These are phyloP conservation scores for Reinhardtius hippoglossoides DNA, from an alignment of 2,113 vertebrate genomes.

Conservation along the genomic window DNA sequence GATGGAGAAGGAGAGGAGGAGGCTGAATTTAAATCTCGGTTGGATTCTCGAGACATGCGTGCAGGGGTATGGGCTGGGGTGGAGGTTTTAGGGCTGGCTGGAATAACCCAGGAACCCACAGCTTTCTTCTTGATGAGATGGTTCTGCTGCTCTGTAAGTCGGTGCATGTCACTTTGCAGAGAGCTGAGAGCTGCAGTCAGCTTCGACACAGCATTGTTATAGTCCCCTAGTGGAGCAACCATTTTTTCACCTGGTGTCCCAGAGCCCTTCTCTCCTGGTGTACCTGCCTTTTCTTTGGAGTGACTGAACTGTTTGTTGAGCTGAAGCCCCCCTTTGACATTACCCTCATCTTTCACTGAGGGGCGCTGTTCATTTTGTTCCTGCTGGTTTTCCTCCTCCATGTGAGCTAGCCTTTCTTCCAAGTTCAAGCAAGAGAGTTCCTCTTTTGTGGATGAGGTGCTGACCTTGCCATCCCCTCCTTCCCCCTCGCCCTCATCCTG, in stretches of 20 bases:
- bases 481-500: conserved; percentile 63
- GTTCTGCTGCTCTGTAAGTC: conserved; percentile 90
- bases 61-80: conserved; percentile 36
- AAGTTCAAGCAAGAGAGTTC: conserved; percentile 71
- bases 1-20: conserved; percentile 86
- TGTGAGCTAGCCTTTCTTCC: conserved; percentile 79
- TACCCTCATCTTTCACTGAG: conserved; percentile 37
- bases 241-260: conserved; percentile 57
- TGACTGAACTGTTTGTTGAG: conserved; percentile 74
- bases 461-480: conserved; percentile 46
- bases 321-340: conserved; percentile 24
- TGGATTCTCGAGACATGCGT: conserved; percentile 77
- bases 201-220: conserved; percentile 91
- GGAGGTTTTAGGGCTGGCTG: conserved; percentile 74
- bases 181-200: conserved; percentile 89
- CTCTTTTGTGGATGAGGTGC: conserved; percentile 70
- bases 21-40: conserved; percentile 76
- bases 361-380: conserved; percentile 59
- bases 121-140: conserved; percentile 85
- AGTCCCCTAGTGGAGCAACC: conserved; percentile 86
- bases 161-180: conserved; percentile 91
- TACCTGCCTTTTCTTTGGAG: conserved; percentile 77
- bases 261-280: conserved; percentile 67
- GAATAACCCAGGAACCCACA: conserved; percentile 81
- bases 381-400: conserved; percentile 78